A percentile compares a stretch with the other conserved stretches of the same genome.
Evolutionary conservation across 2,888 invertebrate genomes (phyloP).

Genomic region (Tupiocoris notatus): DNA sequence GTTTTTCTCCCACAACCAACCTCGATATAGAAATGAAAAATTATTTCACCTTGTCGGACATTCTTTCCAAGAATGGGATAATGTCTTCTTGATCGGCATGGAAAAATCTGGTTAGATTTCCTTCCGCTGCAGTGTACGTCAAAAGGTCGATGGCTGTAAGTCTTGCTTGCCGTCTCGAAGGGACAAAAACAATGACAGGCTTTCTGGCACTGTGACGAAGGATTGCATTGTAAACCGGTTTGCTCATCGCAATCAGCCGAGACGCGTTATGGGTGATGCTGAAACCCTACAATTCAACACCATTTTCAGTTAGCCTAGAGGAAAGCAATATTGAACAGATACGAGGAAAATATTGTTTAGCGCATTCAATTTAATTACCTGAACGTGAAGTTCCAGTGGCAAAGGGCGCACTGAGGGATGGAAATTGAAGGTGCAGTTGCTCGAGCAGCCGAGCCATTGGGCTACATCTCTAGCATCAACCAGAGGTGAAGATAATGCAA

Average conservation of each 20-base stretch:
- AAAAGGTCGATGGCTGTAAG: conserved; percentile 94
- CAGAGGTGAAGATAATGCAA: conserved; percentile 89
- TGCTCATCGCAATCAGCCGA: conserved; percentile 94
- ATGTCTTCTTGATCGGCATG: conserved; percentile 84
- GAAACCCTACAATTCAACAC: conserved; percentile 67
- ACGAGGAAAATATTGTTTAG: too few relatives aligned
- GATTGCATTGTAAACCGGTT: conserved; percentile 94
- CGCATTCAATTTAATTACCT: too few relatives aligned
- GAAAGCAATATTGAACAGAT: too few relatives aligned
- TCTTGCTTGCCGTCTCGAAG: conserved; percentile 84
- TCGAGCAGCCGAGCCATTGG: conserved; percentile 93
- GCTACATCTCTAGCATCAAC: conserved; percentile 94
- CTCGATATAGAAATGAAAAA: too few relatives aligned
- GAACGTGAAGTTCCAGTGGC: conserved; percentile 92
- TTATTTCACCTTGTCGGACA: conserved; percentile 83
- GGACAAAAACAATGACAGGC: conserved; percentile 87
- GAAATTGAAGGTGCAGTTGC: conserved; percentile 95
- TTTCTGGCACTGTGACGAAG: conserved; percentile 77
- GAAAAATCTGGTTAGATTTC: conserved; percentile 82
- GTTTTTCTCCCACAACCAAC: too few relatives aligned
- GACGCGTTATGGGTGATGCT: conserved; percentile 97
- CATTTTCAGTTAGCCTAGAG: too few relatives aligned
- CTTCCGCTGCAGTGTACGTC: conserved; percentile 89
- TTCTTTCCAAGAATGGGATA: conserved; percentile 80
- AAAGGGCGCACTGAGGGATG: conserved; percentile 96